A percentile compares a stretch with the other conserved stretches of the same genome.
Evolutionary conservation across 53 echinoderm and acorn worm species (phyloP).

Genomic region (Arbacia lixula): DNA sequence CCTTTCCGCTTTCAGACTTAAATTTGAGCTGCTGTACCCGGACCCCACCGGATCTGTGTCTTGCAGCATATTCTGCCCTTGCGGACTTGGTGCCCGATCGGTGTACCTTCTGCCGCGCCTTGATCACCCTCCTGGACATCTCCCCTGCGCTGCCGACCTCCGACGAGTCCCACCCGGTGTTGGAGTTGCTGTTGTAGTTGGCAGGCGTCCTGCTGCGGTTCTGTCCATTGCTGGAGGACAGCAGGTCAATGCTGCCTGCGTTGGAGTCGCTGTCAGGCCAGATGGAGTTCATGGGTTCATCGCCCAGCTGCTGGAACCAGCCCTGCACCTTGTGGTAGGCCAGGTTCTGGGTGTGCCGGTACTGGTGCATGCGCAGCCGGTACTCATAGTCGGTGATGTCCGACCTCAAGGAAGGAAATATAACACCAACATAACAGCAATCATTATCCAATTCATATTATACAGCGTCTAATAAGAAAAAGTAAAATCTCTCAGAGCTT

Average conservation of each 20-base stretch:
- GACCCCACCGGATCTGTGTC: too few relatives aligned
- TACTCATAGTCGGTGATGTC: slow-evolving; percentile 91
- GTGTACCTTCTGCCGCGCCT: slow-evolving; percentile 31
- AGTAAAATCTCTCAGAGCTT: too few relatives aligned
- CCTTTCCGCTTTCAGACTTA: background rate
- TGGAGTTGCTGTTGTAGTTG: slow-evolving; percentile 20
- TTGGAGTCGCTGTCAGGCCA: slow-evolving; percentile 64
- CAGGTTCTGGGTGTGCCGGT: slow-evolving; percentile 75
- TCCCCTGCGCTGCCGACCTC: slow-evolving; percentile 53
- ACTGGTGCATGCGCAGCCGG: slow-evolving; percentile 80
- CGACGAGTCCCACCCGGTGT: slow-evolving; percentile 47
- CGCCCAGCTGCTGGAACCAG: slow-evolving; percentile 85
- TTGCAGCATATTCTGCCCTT: background rate
- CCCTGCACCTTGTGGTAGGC: slow-evolving; percentile 88
- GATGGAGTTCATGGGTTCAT: slow-evolving; percentile 50
- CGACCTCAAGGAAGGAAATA: slow-evolving; percentile 41
- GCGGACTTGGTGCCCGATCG: background rate
- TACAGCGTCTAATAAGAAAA: too few relatives aligned
- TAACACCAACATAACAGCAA: background rate
- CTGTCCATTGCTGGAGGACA: background rate
- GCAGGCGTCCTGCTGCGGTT: slow-evolving; percentile 13
- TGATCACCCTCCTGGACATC: slow-evolving; percentile 38
- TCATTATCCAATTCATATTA: too few relatives aligned
- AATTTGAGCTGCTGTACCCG: too few relatives aligned
- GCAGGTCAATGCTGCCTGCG: slow-evolving; percentile 50